phyloP scores from a whole-genome alignment of 2,113 vertebrate genomes.

The Vidua macroura region DNA sequence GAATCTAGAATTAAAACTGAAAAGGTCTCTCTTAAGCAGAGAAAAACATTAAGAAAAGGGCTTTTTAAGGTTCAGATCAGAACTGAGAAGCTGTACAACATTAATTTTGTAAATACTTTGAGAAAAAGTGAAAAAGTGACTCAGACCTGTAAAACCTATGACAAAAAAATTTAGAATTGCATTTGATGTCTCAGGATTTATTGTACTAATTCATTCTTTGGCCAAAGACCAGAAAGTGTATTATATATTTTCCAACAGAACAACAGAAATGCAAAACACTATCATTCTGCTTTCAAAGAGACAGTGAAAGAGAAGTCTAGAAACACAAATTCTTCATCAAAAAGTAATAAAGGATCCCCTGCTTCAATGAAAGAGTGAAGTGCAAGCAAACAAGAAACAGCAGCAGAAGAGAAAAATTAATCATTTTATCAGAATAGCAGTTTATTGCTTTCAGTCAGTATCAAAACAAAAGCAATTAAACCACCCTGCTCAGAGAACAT shows the following conservation, averaged over 20 bases:
- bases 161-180: neutral
- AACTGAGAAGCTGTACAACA: neutral
- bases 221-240: neutral
- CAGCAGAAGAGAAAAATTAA: neutral
- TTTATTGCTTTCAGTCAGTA: neutral
- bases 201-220: neutral
- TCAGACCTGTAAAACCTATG: neutral
- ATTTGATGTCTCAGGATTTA: neutral
- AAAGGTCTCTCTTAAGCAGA: neutral
- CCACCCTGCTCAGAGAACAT: neutral
- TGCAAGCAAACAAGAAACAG: neutral
- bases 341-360: neutral
- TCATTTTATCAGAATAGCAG: neutral
- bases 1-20: neutral
- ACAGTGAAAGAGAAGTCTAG: neutral
- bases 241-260: neutral
- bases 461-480: neutral
- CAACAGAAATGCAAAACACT: neutral
- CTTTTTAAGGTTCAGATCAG: neutral
- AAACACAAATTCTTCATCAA: neutral
- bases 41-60: neutral
- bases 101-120: neutral
- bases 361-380: neutral
- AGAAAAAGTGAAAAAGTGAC: neutral
- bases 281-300: neutral